Evolutionary conservation across 1,140 invertebrate species (phyloP), one percentile per base, ranked within the genome.

Genomic region (Trypoxylus dichotomus): DNA sequence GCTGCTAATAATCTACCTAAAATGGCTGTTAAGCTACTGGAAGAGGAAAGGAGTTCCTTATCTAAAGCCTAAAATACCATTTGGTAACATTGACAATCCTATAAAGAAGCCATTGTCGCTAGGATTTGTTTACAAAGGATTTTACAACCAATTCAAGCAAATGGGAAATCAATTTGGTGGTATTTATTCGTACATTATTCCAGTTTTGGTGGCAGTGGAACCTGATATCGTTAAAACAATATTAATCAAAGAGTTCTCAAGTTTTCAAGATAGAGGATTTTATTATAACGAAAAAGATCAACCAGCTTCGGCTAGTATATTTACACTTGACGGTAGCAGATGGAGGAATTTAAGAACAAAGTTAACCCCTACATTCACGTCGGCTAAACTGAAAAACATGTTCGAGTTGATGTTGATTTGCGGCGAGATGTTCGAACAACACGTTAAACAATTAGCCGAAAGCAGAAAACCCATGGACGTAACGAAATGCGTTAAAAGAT

Each of bases 351-450:
- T 89, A 1, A 79, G 89, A 74, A 77, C 63, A 11, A 86, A 86
- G 76, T 75, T 90, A 24, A 87, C 86, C 0, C 88, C 87, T 21
- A 86, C 88, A 11, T 90, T 90, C 79, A 86, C 88, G 0, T 85
- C 86, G 37, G 86, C 85, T 0, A 89, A 88, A 80, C 80, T 90
- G 77, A 89, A 86, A 79, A 79, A 75, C 13, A 88, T 89, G 86
- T 87, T 86, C 75, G 37, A 77, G 13, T 79, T 76, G 19, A n/a
- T 83, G 6, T 24, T 78, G 37, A 58, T 77, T 10, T 82, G 80
- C 13, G 73, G 63, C 11, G 5, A 25, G 11, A 60, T 76, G 88
- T 21, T 89, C 83, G 0, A 87, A 86, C 25, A 89, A 89, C 76
- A 84, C 83, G 41, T 82, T 63, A 43, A 81, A 85, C 24, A 78